Conservation (phyloP, 2,888 invertebrate genomes). For the Therioaphis trifolii region DNA sequence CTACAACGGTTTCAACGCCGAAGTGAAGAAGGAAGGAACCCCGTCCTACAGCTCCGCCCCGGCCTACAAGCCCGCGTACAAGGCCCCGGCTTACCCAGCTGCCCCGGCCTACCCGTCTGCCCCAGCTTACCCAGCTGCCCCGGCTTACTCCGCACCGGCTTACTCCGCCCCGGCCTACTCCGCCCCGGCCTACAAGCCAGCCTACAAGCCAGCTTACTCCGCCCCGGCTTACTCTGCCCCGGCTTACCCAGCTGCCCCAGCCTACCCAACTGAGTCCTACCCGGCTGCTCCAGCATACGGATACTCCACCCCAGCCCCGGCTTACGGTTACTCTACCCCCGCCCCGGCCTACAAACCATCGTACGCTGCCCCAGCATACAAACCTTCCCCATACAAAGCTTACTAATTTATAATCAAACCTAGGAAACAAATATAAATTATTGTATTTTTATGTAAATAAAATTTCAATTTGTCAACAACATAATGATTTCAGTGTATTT, state of each 20-base stretch:
- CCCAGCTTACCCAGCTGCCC: slow-evolving; percentile 65
- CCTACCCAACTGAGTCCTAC: slow-evolving; percentile 65
- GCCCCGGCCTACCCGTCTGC: slow-evolving; percentile 65
- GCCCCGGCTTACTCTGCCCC: slow-evolving; percentile 59
- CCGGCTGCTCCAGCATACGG: slow-evolving; percentile 56
- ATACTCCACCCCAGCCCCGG: slow-evolving; percentile 60
- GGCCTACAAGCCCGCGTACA: slow-evolving; percentile 53
- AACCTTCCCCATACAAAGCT: slow-evolving; percentile 62
- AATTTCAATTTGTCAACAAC: slow-evolving; percentile 50
- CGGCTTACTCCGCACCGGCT: slow-evolving; percentile 66
- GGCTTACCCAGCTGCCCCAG: slow-evolving; percentile 63
- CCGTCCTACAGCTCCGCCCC: slow-evolving; percentile 62
- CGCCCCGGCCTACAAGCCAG: not conserved
- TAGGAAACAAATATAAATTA: slow-evolving; percentile 45
- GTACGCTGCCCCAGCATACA: slow-evolving; percentile 63
- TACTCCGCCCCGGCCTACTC: slow-evolving; percentile 51
- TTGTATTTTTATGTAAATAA: slow-evolving; percentile 62
- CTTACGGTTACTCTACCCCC: slow-evolving; percentile 63
- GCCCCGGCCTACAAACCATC: slow-evolving; percentile 64
- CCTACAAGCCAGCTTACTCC: slow-evolving; percentile 40
- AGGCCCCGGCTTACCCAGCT: slow-evolving; percentile 52
- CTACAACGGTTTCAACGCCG: slow-evolving; percentile 61
- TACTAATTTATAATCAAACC: slow-evolving; percentile 43
- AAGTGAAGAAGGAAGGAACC: slow-evolving; percentile 61
- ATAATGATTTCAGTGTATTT: not conserved